phyloP scores from a whole-genome alignment of 2,888 invertebrate genomes.

The Disparrhopalites patrizii region DNA sequence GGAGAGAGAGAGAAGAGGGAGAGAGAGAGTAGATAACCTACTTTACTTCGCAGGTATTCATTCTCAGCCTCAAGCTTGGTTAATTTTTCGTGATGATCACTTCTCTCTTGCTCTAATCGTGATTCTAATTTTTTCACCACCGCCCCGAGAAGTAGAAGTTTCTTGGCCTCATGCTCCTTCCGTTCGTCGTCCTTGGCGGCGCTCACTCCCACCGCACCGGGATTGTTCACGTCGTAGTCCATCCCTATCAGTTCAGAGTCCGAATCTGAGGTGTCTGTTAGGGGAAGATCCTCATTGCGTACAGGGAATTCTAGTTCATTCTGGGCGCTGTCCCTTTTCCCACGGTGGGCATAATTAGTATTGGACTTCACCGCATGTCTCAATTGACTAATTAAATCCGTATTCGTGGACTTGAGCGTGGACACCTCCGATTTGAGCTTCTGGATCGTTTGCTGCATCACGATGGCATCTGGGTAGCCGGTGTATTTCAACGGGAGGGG shows the following conservation, averaged over 20 bases:
- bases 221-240: not conserved
- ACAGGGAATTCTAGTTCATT: not conserved
- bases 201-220: not conserved
- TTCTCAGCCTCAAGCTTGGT: constrained; percentile 41
- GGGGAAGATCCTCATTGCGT: not conserved
- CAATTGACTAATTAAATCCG: constrained; percentile 48
- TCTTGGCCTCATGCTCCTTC: not conserved
- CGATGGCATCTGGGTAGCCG: constrained; percentile 56
- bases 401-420: constrained; percentile 34
- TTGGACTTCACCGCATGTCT: constrained; percentile 41
- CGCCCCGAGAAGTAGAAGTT: not conserved
- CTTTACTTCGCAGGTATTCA: constrained; percentile 41
- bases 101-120: constrained; percentile 26
- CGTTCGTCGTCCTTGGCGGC: not conserved
- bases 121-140: constrained; percentile 33
- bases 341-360: not conserved
- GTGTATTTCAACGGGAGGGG: constrained; percentile 58
- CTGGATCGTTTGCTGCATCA: constrained; percentile 56
- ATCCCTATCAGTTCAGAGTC: not conserved
- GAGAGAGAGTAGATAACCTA: constrained; percentile 26
- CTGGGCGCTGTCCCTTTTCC: too few relatives aligned
- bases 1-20: too few relatives aligned
- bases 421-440: constrained; percentile 55
- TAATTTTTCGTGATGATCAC: constrained; percentile 28
- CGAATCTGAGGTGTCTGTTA: not conserved